A percentile compares a stretch with the other conserved stretches of the same genome.
These are phyloP conservation scores for Podilymbus podiceps DNA, from an alignment of 2,113 vertebrate genomes.

Conservation along the genomic window DNA sequence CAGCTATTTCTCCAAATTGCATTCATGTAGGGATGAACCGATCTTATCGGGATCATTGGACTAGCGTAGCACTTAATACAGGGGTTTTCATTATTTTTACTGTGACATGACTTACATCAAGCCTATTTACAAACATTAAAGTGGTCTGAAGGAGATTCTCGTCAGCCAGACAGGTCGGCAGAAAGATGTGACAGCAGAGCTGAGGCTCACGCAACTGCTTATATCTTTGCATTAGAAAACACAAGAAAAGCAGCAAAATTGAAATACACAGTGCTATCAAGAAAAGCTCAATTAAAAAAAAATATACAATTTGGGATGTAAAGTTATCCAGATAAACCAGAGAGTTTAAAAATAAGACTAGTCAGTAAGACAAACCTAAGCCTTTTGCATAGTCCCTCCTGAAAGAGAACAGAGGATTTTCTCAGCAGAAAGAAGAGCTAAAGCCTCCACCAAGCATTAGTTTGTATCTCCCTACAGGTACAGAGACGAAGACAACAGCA, in stretches of 20 bases:
- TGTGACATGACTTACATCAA: conserved; percentile 50
- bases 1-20: conserved; percentile 37
- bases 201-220: not conserved
- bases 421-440: not conserved
- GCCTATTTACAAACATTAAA: conserved; percentile 42
- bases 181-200: conserved; percentile 19
- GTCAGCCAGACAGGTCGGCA: conserved; percentile 8
- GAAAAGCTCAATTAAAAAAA: not conserved
- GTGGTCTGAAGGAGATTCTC: conserved; percentile 1
- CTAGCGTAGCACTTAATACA: not conserved
- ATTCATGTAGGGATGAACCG: not conserved
- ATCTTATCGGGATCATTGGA: not conserved
- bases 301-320: not conserved
- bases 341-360: not conserved
- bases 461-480: not conserved
- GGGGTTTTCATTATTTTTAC: conserved; percentile 31
- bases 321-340: not conserved
- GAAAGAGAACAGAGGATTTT: not conserved
- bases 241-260: not conserved
- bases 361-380: not conserved
- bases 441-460: not conserved
- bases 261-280: not conserved
- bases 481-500: not conserved
- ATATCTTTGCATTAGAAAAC: not conserved
- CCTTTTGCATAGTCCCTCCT: not conserved